phyloP scores from a whole-genome alignment of 1,140 invertebrate species.

The Antheraea mylitta region DNA sequence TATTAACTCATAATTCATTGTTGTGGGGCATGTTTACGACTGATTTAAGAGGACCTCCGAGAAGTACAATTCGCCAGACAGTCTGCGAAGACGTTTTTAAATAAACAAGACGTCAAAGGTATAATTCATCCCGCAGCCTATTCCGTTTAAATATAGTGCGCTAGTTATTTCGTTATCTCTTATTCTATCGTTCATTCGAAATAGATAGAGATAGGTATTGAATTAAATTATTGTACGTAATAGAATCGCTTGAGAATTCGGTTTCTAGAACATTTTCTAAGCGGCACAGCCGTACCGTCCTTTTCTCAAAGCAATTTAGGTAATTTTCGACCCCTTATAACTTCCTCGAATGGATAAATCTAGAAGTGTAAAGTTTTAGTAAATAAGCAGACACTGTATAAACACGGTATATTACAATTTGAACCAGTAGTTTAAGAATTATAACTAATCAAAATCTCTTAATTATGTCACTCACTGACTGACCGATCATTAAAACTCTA shows the following conservation, averaged over 20 bases:
- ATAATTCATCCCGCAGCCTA: constrained; percentile 20
- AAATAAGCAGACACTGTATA: too few relatives aligned
- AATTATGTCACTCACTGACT: too few relatives aligned
- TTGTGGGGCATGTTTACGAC: constrained; percentile 12
- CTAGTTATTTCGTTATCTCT: constrained; percentile 1
- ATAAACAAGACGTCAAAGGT: constrained; percentile 28
- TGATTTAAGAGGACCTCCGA: constrained; percentile 15
- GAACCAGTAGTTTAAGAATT: too few relatives aligned
- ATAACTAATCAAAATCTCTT: too few relatives aligned
- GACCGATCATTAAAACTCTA: too few relatives aligned
- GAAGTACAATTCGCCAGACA: constrained; percentile 22
- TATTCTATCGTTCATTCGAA: background rate
- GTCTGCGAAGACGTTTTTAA: constrained; percentile 27
- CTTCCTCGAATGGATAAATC: too few relatives aligned
- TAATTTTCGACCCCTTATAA: too few relatives aligned
- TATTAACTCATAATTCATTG: constrained; percentile 14
- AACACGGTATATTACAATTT: too few relatives aligned
- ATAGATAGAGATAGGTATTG: background rate
- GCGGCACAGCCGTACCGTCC: too few relatives aligned
- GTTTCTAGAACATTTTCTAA: constrained; percentile 8
- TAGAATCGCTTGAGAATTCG: constrained; percentile 6
- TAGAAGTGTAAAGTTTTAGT: too few relatives aligned
- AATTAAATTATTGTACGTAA: background rate
- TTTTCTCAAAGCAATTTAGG: too few relatives aligned
- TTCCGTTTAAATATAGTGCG: constrained; percentile 7